Base-by-base conservation (phyloP, 1,140 invertebrate genomes). In the Periplaneta americana region DNA sequence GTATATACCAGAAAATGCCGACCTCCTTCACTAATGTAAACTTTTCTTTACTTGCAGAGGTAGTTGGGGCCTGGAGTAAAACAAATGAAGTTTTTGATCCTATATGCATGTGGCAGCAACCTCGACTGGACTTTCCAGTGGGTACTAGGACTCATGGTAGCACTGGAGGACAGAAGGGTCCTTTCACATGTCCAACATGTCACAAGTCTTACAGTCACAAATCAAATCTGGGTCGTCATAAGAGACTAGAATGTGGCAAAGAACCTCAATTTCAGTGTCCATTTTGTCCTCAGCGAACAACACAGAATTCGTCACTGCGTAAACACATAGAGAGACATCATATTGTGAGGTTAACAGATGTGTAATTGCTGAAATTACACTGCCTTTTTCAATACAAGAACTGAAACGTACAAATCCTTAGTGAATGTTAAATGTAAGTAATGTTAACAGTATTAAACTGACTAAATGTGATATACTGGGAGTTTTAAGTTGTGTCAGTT, bases 171-270 rank as follows among this genome's bases (percentile, higher is more conserved):
- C 48, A 66, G 22, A 66, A 66, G 48, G 48, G 48, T 5, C 48
- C 48, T 66, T 66, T 66, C n/a, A 34, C 48, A 34, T 80, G 79
- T 39, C 75, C 80, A 57, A 34, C n/a, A 22, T 81, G 80, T 48
- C 22, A 34, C 37, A 37, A 78, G 75, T 28, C 80, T 5, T 81
- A 81, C 37, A 81, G n/a, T 37, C 37, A 57, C 31, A 80, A 75
- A 76, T 78, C 80, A 34, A 82, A 79, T 33, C 48, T 82, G 33
- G 35, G 36, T 37, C 74, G 82, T 31, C 83, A 83, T 35, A 35
- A 33, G 15, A n/a, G 78, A 31, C 86, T 86, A 79, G 86, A 87
- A 78, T 87, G 87, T 77, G 86, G 87, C 18, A 84, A 85, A 15
- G 85, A 85, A 77, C 85, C 86, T 11, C 79, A 80, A 28, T 80